phyloP scores from a whole-genome alignment of 2,888 invertebrate species.

The Leptopilina drosophilae region DNA sequence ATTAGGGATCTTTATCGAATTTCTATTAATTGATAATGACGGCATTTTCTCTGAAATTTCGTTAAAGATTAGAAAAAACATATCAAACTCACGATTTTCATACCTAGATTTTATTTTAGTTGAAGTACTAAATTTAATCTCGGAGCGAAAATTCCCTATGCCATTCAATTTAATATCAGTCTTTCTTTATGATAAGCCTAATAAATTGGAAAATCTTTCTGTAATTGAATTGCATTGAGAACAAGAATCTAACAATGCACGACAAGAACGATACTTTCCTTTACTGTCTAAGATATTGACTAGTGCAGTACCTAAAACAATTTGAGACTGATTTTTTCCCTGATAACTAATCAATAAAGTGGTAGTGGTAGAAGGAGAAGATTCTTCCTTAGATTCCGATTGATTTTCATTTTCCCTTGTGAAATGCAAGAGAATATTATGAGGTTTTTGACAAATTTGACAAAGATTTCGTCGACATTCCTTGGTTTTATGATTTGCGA shows the following conservation, averaged over 20 bases:
- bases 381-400: neutral
- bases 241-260: neutral
- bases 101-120: neutral
- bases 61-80: neutral
- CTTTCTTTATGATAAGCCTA: neutral
- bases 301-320: neutral
- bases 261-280: neutral
- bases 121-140: neutral
- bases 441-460: neutral
- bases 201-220: neutral
- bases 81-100: neutral
- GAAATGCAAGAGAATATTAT: slow-evolving; percentile 2
- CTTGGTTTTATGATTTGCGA: neutral
- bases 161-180: neutral
- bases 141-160: neutral
- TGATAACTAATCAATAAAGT: neutral
- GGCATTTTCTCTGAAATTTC: neutral
- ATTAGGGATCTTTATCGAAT: neutral
- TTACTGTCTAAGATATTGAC: neutral
- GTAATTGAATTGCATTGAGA: neutral
- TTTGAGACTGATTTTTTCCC: neutral
- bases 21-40: neutral
- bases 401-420: neutral
- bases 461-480: neutral
- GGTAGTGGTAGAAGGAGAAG: neutral